Evolutionary conservation across 2,113 vertebrate genomes (phyloP), one percentile per base, ranked within the genome.

Genomic region (Myxocyprinus asiaticus): DNA sequence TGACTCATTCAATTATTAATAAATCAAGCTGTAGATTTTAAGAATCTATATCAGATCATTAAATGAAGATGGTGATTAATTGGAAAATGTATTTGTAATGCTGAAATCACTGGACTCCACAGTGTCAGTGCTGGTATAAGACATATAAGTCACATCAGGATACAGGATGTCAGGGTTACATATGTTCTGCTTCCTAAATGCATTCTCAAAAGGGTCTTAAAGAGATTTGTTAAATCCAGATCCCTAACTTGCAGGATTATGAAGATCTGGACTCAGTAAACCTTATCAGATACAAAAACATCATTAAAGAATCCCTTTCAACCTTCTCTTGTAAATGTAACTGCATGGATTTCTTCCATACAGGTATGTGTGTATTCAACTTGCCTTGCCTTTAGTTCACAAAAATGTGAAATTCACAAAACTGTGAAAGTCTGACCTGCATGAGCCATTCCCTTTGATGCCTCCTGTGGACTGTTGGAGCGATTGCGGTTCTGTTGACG

Each of bases 401-500:
- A 63, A 33, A n/a, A 22, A 42, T 51, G 15, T 14, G 14, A 48
- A 33, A 64, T 61, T 14, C 9, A 12, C 6, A 55, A 42, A 85
- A 33, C 22, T 33, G 22, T 3, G 22, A 33, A 33, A 33, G 22
- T 1, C 86, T 86, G 89, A 98, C 97, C 97, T 93, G 96, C 92
- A n/a, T 93, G 89, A 7, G 93, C 88, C 4, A 94, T 91, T 63
- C 92, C 91, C 82, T 94, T 93, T 68, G 96, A 92, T n/a, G 92
- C 90, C 0, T 97, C 96, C 85, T 96, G 96, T 7, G 95, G 90
- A 7, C 94, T 94, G 0, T 91, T 92, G 83, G 96, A 97, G 68
- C 97, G 94, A 86, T 96, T 98, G 6, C 96, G 95, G 78, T 89
- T 96, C 88, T 96, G 96, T 55, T 97, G 95, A 12, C 95, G 91